A percentile compares a stretch with the other conserved stretches of the same genome.
Evolutionary conservation across 30 jellyfish, hydroid and myxozoan species (phyloP).

Genomic region (Clytia hemisphaerica): DNA sequence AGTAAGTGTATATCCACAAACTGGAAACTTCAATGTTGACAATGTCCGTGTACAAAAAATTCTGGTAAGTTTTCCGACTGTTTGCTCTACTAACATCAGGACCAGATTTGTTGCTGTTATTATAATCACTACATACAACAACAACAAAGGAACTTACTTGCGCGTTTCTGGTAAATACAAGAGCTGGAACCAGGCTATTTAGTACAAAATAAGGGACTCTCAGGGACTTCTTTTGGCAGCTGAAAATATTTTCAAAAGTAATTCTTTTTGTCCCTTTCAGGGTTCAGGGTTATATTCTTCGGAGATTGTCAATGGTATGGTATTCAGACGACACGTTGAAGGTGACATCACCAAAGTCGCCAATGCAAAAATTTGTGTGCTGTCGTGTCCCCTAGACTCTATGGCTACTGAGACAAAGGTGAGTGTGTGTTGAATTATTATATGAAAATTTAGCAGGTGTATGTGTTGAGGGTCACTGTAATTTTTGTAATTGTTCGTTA

Average conservation of each 20-base stretch:
- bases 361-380: conserved; percentile 84
- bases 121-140: too few species aligned
- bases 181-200: too few species aligned
- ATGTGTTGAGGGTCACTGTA: too few species aligned
- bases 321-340: conserved; percentile 78
- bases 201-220: too few species aligned
- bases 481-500: too few species aligned
- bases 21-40: conserved; percentile 88
- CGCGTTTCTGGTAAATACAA: too few species aligned
- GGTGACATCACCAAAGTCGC: conserved; percentile 78
- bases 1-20: conserved; percentile 55
- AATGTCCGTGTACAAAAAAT: conserved; percentile 81
- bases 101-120: neutral
- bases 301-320: conserved; percentile 88
- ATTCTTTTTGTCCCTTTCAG: conserved; percentile 20
- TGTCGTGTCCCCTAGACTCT: conserved; percentile 84
- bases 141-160: too few species aligned
- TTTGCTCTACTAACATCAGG: neutral
- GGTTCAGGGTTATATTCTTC: conserved; percentile 94
- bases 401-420: conserved; percentile 98
- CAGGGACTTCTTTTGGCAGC: neutral
- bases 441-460: too few species aligned
- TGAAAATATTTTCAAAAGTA: neutral
- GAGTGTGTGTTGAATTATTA: neutral
- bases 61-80: conserved; percentile 35